phyloP scores from a whole-genome alignment of 2,888 invertebrate species.

The Liposcelis brunnea region DNA sequence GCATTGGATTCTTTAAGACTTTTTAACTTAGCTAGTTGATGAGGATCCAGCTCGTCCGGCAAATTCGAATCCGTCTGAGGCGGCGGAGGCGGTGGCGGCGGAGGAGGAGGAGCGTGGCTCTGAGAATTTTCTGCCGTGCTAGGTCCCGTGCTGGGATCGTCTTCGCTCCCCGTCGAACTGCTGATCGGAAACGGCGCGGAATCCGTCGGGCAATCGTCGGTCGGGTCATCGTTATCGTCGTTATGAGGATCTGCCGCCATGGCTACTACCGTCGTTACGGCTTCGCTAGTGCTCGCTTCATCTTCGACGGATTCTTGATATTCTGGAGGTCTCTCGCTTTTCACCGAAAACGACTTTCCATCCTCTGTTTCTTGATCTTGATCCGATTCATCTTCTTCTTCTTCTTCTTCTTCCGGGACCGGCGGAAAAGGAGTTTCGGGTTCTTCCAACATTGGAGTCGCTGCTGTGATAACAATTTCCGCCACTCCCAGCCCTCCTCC shows the following conservation, averaged over 20 bases:
- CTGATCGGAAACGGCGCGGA: slow-evolving; percentile 41
- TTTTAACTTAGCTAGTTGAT: slow-evolving; percentile 72
- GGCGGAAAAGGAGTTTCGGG: slow-evolving; percentile 64
- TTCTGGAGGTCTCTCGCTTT: slow-evolving; percentile 14
- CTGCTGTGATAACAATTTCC: slow-evolving; percentile 83
- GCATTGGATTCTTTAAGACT: slow-evolving; percentile 84
- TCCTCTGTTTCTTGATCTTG: slow-evolving; percentile 13
- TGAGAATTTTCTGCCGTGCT: slow-evolving; percentile 45
- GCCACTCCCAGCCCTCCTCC: slow-evolving; percentile 55
- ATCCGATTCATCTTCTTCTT: slow-evolving; percentile 15
- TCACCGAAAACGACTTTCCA: slow-evolving; percentile 14
- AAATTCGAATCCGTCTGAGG: slow-evolving; percentile 23
- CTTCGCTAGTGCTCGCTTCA: slow-evolving; percentile 6
- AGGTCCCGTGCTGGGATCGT: slow-evolving; percentile 40
- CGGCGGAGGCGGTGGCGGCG: slow-evolving; percentile 13
- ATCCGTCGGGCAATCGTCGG: slow-evolving; percentile 38
- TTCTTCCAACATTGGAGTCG: slow-evolving; percentile 82
- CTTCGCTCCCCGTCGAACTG: slow-evolving; percentile 50
- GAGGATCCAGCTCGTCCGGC: slow-evolving; percentile 76
- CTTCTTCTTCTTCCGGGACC: slow-evolving; percentile 16
- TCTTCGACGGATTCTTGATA: slow-evolving; percentile 12
- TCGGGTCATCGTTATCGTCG: slow-evolving; percentile 25
- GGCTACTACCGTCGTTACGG: slow-evolving; percentile 1
- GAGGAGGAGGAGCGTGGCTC: slow-evolving; percentile 25
- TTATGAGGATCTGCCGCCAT: background rate